Percentiles rank a stretch among this genome's conserved stretches.
Evolutionary conservation across 2,888 invertebrate genomes (phyloP).

Genomic region (Pycnomerus fuliginosus): DNA sequence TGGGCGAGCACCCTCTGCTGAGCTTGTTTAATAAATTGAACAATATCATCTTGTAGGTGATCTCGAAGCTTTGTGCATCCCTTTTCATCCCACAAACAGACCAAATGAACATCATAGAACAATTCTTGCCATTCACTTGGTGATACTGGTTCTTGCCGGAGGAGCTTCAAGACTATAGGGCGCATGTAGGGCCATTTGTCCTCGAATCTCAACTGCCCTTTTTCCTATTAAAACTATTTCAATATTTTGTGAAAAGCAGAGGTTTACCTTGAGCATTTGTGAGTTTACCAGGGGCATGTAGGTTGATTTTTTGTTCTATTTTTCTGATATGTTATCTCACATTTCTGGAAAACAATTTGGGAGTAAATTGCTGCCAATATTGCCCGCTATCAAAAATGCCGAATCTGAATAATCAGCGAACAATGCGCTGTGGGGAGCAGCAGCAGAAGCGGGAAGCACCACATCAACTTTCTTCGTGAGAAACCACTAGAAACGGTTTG

Average conservation of each 20-base stretch:
- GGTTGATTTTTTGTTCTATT: no score
- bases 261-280: conserved; percentile 40
- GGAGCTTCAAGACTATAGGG: conserved; percentile 87
- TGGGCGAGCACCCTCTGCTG: conserved; percentile 87
- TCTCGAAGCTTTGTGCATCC: conserved; percentile 86
- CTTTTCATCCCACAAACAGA: conserved; percentile 97
- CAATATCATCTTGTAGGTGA: conserved; percentile 87
- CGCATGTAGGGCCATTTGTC: conserved; percentile 97
- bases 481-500: no score
- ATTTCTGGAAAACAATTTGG: no score
- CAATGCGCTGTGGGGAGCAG: no score
- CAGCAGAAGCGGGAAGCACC: no score
- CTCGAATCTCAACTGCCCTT: conserved; percentile 84
- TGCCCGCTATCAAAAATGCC: no score
- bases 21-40: conserved; percentile 91
- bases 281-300: conserved; percentile 20
- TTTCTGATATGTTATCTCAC: no score
- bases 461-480: no score
- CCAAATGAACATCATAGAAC: conserved; percentile 93
- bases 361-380: no score
- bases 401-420: no score
- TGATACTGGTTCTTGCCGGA: conserved; percentile 92
- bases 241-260: neutral
- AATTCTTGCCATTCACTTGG: conserved; percentile 97
- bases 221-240: conserved; percentile 58